These are phyloP conservation scores for Ennomos erosarius DNA, from an alignment of 2,888 invertebrate genomes.

Conservation along the genomic window DNA sequence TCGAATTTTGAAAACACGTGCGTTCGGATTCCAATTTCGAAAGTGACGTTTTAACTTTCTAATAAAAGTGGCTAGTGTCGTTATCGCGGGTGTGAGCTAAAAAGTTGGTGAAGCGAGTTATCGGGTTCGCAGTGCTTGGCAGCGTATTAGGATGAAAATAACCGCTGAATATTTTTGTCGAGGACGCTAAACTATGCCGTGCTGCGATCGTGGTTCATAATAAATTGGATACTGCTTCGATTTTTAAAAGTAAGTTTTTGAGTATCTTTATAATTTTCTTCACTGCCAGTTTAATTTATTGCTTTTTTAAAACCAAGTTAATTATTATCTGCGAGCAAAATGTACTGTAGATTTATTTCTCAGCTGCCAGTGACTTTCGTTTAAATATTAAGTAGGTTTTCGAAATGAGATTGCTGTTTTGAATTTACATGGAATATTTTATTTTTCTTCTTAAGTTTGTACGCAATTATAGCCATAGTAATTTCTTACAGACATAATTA, in stretches of 20 bases:
- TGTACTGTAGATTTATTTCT: too few species aligned
- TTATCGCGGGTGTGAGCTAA: slow-evolving; percentile 20
- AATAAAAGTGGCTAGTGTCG: slow-evolving; percentile 27
- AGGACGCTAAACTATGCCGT: slow-evolving; percentile 46
- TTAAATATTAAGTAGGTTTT: too few species aligned
- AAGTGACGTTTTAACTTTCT: slow-evolving; percentile 42
- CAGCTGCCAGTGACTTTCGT: too few species aligned
- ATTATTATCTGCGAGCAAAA: too few species aligned
- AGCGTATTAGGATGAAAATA: slow-evolving; percentile 60
- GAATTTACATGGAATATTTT: too few species aligned
- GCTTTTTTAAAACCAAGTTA: background rate
- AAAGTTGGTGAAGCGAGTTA: slow-evolving; percentile 19
- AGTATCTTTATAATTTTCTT: background rate
- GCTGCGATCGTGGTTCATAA: slow-evolving; percentile 41
- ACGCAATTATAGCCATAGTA: too few species aligned
- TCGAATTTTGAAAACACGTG: slow-evolving; percentile 22
- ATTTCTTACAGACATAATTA: too few species aligned
- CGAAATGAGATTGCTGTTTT: too few species aligned
- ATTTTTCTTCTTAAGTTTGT: too few species aligned
- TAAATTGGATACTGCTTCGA: slow-evolving; percentile 45
- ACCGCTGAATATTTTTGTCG: slow-evolving; percentile 59
- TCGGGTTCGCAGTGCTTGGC: slow-evolving; percentile 52
- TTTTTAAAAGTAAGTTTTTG: slow-evolving; percentile 39
- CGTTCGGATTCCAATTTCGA: slow-evolving; percentile 33
- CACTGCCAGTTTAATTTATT: background rate